Base-by-base conservation (phyloP, 2,888 invertebrate species). In the Abrostola tripartita region DNA sequence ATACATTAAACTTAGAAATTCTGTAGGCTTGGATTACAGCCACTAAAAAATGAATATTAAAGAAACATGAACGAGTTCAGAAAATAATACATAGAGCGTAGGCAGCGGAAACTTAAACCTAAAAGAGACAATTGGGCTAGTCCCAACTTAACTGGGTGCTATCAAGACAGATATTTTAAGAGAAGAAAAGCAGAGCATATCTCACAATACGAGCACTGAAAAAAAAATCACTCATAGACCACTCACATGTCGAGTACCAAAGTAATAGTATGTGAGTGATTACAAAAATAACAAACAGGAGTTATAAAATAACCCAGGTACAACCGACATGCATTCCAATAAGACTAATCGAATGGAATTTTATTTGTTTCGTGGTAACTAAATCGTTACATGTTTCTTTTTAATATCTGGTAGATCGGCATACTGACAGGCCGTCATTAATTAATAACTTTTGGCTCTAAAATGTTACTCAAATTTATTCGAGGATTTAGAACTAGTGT, bases 111-210 rank as follows among this genome's bases (percentile, higher is more conserved):
- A 47, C 53, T 56, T 50, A 57, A 50, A 41, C 44, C 37, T n/a
- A n/a, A n/a, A 36, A 12, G 58, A 54, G 38, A 61, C 9, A 71
- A 38, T 7, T 44, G 54, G 50, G 61, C 65, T 61, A 65, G 14
- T 57, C 64, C 70, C 53, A 65, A 57, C 10, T 54, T 47, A 57
- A 51, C 54, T 58, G 57, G 37, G 51, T 44, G 40, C 55, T 58
- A 49, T 61, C 52, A 58, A 61, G 56, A 60, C 52, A 58, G 36
- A 42, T 40, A 66, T 70, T 7, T 61, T 49, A 60, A 9, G 56
- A 49, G 41, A 47, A 37, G 57, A 42, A 58, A 71, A 66, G 70
- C 70, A 71, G 66, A 61, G 57, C 58, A 55, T 42, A 59, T 52
- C 11, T 53, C 37, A 14, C 51, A 64, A 53, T 10, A 49, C 44